Conservation (phyloP, 1,140 invertebrate species). For the Piezodorus guildinii region DNA sequence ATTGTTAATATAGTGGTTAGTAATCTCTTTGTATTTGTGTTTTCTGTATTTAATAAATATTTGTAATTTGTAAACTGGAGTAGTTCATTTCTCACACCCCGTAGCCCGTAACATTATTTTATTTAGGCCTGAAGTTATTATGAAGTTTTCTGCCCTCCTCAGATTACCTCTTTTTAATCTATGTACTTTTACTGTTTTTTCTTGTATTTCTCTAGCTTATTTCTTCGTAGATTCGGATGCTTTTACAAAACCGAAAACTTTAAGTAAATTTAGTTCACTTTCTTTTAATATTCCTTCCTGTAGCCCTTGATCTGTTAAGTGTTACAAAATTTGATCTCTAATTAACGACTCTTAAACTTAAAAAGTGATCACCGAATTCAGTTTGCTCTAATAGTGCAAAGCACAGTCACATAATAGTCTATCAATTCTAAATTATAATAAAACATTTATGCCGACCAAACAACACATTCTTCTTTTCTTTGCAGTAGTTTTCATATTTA, state of each 20-base stretch:
- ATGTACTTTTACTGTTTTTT: too few relatives aligned
- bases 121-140: not conserved
- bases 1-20: too few relatives aligned
- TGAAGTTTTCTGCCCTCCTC: not conserved
- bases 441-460: not conserved
- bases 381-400: not conserved
- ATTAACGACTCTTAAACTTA: not conserved
- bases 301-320: not conserved
- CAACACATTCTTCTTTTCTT: conserved; percentile 5
- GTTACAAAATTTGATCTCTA: not conserved
- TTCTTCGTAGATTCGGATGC: not conserved
- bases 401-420: not conserved
- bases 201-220: not conserved
- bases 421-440: not conserved
- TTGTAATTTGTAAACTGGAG: too few relatives aligned
- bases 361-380: not conserved
- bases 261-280: not conserved
- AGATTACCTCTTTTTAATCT: too few relatives aligned
- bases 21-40: too few relatives aligned
- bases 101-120: too few relatives aligned
- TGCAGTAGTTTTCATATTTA: not conserved
- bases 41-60: too few relatives aligned
- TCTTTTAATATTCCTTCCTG: not conserved
- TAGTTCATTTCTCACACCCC: too few relatives aligned
- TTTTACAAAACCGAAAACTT: not conserved